Evolutionary conservation across 2,888 invertebrate genomes (phyloP).

Genomic region (Dioctria linearis): DNA sequence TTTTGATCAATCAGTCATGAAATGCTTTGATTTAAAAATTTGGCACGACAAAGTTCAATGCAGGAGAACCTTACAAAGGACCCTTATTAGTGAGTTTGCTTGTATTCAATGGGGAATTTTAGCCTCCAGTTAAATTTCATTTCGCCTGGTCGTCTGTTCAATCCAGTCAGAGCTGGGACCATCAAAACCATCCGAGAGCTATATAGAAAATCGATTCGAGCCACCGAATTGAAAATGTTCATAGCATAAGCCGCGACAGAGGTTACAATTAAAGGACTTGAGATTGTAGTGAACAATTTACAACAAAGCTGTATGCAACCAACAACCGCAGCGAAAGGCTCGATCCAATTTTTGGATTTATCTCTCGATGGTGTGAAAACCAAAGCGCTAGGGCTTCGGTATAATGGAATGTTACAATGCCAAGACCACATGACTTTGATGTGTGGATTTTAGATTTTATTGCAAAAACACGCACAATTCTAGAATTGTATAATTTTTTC

Average conservation of each 20-base stretch:
- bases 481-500: constrained; percentile 21
- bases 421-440: constrained; percentile 28
- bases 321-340: not conserved
- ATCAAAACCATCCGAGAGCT: constrained; percentile 4
- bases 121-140: constrained; percentile 27
- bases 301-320: constrained; percentile 13
- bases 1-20: constrained; percentile 38
- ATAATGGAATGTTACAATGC: constrained; percentile 14
- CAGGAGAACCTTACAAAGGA: constrained; percentile 25
- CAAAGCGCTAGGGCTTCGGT: not conserved
- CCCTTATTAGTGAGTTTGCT: constrained; percentile 22
- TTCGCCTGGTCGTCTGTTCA: not conserved
- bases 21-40: constrained; percentile 26
- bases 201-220: constrained; percentile 25
- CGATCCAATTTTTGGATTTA: constrained; percentile 25
- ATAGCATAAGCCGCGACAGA: constrained; percentile 16
- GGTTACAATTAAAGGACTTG: constrained; percentile 34
- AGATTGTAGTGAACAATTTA: constrained; percentile 14
- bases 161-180: not conserved
- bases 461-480: constrained; percentile 10
- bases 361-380: constrained; percentile 8
- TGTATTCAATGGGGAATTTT: constrained; percentile 1
- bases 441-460: constrained; percentile 30
- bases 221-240: not conserved
- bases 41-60: constrained; percentile 30